phyloP scores from a whole-genome alignment of 2,888 invertebrate genomes.

The Achlya flavicornis region DNA sequence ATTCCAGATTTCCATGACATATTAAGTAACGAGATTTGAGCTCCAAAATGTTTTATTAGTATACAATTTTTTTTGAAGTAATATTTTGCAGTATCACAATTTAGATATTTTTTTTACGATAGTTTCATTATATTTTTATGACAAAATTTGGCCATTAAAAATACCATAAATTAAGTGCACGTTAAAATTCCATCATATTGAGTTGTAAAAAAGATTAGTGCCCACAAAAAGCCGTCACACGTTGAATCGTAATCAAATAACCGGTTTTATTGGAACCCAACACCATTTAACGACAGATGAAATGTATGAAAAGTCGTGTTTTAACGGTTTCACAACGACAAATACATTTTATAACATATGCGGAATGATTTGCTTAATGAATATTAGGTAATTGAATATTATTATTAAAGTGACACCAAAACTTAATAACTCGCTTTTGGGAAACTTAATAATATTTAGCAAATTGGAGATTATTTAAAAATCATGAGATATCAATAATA shows the following conservation, averaged over 20 bases:
- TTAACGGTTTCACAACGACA: conserved; percentile 5
- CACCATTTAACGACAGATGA: conserved; percentile 14
- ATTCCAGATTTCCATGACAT: too few species aligned
- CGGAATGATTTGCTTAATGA: not conserved
- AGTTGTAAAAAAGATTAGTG: conserved; percentile 4
- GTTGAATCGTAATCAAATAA: conserved; percentile 9
- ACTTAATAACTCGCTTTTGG: too few species aligned
- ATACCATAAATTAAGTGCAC: conserved; percentile 3
- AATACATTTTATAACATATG: not conserved
- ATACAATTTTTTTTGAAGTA: too few species aligned
- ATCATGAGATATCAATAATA: too few species aligned
- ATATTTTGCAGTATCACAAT: too few species aligned
- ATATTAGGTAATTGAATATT: too few species aligned
- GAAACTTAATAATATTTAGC: too few species aligned
- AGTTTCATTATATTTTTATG: not conserved
- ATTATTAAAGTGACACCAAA: not conserved
- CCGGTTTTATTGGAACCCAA: conserved; percentile 4
- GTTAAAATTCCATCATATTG: not conserved
- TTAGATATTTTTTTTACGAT: too few species aligned
- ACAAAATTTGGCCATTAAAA: not conserved
- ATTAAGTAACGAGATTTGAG: too few species aligned
- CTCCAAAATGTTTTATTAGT: too few species aligned
- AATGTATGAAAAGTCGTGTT: conserved; percentile 13
- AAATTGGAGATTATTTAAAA: too few species aligned
- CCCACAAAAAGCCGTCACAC: not conserved